Conservation (phyloP, 2,113 vertebrate species). For the Colossoma macropomum region DNA sequence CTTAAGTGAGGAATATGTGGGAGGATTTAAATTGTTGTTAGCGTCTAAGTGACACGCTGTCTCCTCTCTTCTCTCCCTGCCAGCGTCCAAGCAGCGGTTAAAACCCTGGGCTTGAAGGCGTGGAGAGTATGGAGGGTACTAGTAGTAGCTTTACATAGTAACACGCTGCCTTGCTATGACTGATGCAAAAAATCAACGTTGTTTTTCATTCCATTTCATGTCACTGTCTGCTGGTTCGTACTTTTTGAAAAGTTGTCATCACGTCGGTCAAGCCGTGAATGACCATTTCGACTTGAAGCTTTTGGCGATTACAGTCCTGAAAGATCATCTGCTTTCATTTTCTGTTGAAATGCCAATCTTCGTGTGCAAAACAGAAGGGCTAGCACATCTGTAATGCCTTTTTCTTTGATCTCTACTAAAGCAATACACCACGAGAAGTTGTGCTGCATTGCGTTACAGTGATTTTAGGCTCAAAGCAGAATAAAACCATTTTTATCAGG, state of each 20-base stretch:
- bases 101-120: neutral
- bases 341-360: neutral
- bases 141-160: neutral
- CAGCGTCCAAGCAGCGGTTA: slow-evolving; percentile 22
- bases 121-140: neutral
- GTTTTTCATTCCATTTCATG: neutral
- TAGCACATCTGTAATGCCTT: neutral
- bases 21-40: slow-evolving; percentile 30
- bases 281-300: too few relatives aligned
- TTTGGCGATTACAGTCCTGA: too few relatives aligned
- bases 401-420: neutral
- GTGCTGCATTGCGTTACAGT: neutral
- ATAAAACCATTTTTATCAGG: too few relatives aligned
- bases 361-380: too few relatives aligned
- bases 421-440: neutral
- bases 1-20: slow-evolving; percentile 42
- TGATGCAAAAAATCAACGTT: neutral
- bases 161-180: neutral
- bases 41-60: slow-evolving; percentile 29
- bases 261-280: too few relatives aligned
- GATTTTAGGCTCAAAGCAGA: too few relatives aligned
- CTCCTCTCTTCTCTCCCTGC: slow-evolving; percentile 18
- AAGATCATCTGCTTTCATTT: too few relatives aligned
- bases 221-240: neutral
- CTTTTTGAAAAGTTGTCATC: neutral